These are phyloP conservation scores for Tyto alba DNA, from an alignment of 2,113 vertebrate genomes.

Conservation along the genomic window DNA sequence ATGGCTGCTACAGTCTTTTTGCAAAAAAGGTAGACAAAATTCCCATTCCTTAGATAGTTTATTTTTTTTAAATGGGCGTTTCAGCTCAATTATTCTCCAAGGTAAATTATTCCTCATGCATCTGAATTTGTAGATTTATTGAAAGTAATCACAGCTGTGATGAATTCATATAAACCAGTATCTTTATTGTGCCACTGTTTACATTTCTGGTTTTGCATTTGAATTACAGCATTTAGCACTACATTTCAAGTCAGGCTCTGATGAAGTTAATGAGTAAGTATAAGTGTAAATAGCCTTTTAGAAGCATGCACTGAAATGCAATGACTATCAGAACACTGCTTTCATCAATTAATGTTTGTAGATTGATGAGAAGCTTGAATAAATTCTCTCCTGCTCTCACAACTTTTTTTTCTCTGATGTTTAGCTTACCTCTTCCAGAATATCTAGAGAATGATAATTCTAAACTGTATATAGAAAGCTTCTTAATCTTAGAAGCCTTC, in stretches of 20 bases:
- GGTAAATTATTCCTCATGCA: not conserved
- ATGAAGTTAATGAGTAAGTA: not conserved
- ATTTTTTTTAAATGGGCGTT: not conserved
- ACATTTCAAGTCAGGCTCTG: not conserved
- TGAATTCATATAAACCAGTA: not conserved
- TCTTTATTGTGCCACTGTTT: not conserved
- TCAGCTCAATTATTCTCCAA: not conserved
- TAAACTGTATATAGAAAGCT: not conserved
- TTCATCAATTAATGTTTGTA: not conserved
- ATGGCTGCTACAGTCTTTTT: not conserved
- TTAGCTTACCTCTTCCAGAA: not conserved
- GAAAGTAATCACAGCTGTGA: not conserved
- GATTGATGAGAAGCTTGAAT: not conserved
- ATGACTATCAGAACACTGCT: not conserved
- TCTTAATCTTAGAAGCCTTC: not conserved
- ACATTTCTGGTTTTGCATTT: not conserved
- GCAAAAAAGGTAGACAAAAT: not conserved
- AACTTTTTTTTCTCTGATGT: not conserved
- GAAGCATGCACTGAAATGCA: not conserved
- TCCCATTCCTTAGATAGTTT: not conserved
- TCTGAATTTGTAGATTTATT: not conserved
- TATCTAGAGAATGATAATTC: not conserved
- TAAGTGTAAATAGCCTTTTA: not conserved
- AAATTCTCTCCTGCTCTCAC: not conserved
- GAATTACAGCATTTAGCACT: not conserved